These are phyloP conservation scores for Macropodus opercularis DNA, from an alignment of 2,797 vertebrate genomes.

Conservation along the genomic window DNA sequence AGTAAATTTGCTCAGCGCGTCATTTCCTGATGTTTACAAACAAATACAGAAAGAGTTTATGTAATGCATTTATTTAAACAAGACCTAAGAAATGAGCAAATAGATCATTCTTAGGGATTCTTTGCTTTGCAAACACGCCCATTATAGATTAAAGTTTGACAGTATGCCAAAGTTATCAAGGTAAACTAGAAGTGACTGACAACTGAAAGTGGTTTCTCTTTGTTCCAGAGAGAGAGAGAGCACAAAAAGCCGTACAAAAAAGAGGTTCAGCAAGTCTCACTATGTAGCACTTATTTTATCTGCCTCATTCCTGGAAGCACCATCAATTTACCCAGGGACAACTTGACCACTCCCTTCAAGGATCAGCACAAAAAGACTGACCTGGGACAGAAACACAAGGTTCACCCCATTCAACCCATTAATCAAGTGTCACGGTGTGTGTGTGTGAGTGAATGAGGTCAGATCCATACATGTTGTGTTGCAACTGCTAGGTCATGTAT, in stretches of 20 bases:
- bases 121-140: slow-evolving; percentile 93
- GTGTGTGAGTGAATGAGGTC: slow-evolving; percentile 73
- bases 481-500: slow-evolving; percentile 69
- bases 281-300: slow-evolving; percentile 61
- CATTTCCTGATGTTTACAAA: slow-evolving; percentile 97
- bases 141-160: slow-evolving; percentile 86
- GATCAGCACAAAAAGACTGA: slow-evolving; percentile 81
- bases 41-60: slow-evolving; percentile 96
- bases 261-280: slow-evolving; percentile 51
- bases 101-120: slow-evolving; percentile 97
- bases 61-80: slow-evolving; percentile 98
- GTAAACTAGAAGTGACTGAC: slow-evolving; percentile 84
- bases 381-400: slow-evolving; percentile 73
- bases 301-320: slow-evolving; percentile 66
- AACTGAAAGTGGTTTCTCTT: slow-evolving; percentile 82
- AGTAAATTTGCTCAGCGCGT: slow-evolving; percentile 94
- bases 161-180: slow-evolving; percentile 84
- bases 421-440: slow-evolving; percentile 73
- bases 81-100: slow-evolving; percentile 97
- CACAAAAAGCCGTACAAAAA: slow-evolving; percentile 40
- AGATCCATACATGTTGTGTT: slow-evolving; percentile 65
- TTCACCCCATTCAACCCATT: slow-evolving; percentile 79
- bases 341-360: slow-evolving; percentile 78
- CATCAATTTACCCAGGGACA: slow-evolving; percentile 78
- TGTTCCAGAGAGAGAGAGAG: slow-evolving; percentile 52